Evolutionary conservation across 2,888 invertebrate genomes (phyloP), one percentile per base, ranked within the genome.

Genomic region (Lasius fuliginosus): DNA sequence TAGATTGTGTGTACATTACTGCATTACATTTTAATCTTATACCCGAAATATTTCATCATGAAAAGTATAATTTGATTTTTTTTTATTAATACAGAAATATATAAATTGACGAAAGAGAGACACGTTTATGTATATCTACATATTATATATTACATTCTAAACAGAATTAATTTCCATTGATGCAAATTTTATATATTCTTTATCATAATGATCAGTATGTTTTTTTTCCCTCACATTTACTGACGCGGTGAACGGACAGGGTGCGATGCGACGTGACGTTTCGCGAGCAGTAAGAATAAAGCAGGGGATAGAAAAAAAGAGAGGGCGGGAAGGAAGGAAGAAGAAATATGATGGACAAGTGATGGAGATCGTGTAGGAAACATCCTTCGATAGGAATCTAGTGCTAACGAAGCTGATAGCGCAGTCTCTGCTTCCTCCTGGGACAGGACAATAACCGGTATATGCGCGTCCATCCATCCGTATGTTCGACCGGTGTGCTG

Each of bases 361-460:
- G 86, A 91, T 85, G 76, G 88, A 85, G 88, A 76, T 74, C 75
- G 87, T 68, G 82, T 85, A 87, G 75, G 89, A 85, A 89, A 87
- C 83, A 82, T 83, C 87, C 86, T 85, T 86, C 86, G 89, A 90
- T 87, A 85, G 83, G 76, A 86, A 90, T 90, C 85, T 83, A 88
- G 88, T 88, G 88, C 87, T 91, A 91, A 92, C 91, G 89, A 92
- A 92, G 89, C 89, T 88, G 89, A 91, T 90, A 89, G 89, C 89
- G 85, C 85, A 81, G 87, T 68, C 86, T 84, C 84, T 83, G 84
- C 73, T 87, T 77, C 83, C 86, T 58, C 75, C 86, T 68, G 76
- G 65, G 88, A 88, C 88, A 89, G 92, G 87, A 90, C 92, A 92
- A 91, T 92, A 89, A 90, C 88, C 89, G 88, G 88, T 87, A 83